Percentiles rank a stretch among this genome's conserved stretches.
phyloP scores from a whole-genome alignment of 2,888 invertebrate genomes.

The Mycogona germanica region DNA sequence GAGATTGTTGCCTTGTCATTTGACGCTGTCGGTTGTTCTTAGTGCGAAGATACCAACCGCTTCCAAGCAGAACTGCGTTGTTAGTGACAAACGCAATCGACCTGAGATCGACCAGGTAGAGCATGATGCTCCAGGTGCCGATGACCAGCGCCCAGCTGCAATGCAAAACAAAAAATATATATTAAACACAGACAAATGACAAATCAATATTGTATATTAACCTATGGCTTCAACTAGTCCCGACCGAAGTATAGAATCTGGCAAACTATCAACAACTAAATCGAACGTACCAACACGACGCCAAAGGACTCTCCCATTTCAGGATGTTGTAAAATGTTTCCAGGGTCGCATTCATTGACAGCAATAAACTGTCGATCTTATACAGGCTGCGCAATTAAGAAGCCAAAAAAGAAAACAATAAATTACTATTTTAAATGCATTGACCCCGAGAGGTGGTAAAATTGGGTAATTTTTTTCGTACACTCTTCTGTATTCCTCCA shows the following conservation, averaged over 20 bases:
- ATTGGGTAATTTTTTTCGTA: not conserved
- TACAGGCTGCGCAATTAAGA: conserved; percentile 4
- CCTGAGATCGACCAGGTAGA: not conserved
- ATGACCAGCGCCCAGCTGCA: not conserved
- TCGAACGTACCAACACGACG: conserved; percentile 4
- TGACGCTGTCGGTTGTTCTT: too few relatives aligned
- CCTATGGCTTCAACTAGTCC: too few relatives aligned
- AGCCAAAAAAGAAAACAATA: conserved; percentile 1
- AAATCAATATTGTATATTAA: too few relatives aligned
- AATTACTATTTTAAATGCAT: not conserved
- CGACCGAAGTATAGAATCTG: too few relatives aligned
- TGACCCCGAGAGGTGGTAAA: not conserved
- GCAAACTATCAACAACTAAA: too few relatives aligned
- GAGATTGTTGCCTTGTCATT: too few relatives aligned
- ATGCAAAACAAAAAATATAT: too few relatives aligned
- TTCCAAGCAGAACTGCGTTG: conserved; percentile 9
- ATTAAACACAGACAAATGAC: too few relatives aligned
- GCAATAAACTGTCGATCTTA: not conserved
- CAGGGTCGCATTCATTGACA: not conserved
- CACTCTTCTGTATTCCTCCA: conserved; percentile 15
- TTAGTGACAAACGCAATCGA: conserved; percentile 2
- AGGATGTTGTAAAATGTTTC: conserved; percentile 10
- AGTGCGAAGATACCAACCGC: conserved; percentile 4
- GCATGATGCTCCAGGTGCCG: not conserved
- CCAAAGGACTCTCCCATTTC: conserved; percentile 12